phyloP scores from a whole-genome alignment of 2,113 vertebrate genomes.

The Microtus montanus region DNA sequence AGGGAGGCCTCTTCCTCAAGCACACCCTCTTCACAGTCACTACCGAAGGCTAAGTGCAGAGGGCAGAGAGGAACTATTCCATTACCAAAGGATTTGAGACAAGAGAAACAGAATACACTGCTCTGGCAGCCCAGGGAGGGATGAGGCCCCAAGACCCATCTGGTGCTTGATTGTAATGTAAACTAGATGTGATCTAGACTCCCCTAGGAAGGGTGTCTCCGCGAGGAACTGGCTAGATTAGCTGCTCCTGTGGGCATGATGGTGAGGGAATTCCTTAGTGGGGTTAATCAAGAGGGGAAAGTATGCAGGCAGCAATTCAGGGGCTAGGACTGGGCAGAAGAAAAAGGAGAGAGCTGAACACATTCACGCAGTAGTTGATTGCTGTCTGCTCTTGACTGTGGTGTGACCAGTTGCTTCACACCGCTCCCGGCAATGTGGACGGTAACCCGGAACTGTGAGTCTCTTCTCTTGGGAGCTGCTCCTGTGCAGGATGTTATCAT shows the following conservation, averaged over 20 bases:
- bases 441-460: neutral
- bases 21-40: neutral
- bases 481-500: neutral
- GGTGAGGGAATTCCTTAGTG: neutral
- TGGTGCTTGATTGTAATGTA: neutral
- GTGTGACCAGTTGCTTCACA: neutral
- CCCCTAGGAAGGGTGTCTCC: neutral
- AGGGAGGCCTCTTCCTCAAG: neutral
- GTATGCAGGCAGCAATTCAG: neutral
- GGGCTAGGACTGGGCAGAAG: neutral
- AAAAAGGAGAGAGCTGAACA: neutral
- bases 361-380: too few relatives aligned
- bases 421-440: too few relatives aligned
- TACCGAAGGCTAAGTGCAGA: neutral
- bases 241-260: neutral
- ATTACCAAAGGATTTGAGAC: neutral
- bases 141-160: slow-evolving; percentile 40
- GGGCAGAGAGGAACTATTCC: slow-evolving; percentile 44
- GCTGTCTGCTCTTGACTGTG: neutral
- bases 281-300: neutral
- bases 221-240: neutral
- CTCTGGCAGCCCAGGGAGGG: neutral
- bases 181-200: neutral
- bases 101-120: slow-evolving; percentile 4
- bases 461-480: neutral